Percentiles rank a stretch among this genome's conserved stretches.
Conservation (phyloP, 2,797 vertebrate species). For the Pseudomugil gertrudae region DNA sequence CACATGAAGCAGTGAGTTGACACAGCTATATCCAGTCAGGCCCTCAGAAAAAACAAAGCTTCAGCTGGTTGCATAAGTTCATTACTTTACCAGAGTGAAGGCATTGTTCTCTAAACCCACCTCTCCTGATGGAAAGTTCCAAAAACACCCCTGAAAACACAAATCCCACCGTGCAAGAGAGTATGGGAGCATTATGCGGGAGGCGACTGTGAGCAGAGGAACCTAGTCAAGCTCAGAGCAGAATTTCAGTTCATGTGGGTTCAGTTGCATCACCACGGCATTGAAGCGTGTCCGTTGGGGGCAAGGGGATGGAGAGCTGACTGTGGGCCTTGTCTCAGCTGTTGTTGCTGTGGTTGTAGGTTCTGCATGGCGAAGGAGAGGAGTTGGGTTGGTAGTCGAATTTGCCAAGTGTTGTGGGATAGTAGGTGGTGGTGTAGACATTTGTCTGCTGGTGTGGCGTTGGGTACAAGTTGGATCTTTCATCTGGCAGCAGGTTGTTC, state of each 20-base stretch:
- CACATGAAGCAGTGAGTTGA: constrained; percentile 34
- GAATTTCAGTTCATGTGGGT: constrained; percentile 42
- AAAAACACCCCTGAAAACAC: constrained; percentile 52
- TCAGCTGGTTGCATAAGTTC: constrained; percentile 43
- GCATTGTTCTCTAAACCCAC: constrained; percentile 38
- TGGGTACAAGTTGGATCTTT: constrained; percentile 93
- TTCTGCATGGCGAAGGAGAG: constrained; percentile 94
- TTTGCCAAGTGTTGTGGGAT: constrained; percentile 92
- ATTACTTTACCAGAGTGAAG: constrained; percentile 19
- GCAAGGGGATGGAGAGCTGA: constrained; percentile 20
- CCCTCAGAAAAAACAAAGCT: constrained; percentile 38
- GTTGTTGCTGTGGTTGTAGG: constrained; percentile 93
- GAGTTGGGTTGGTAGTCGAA: constrained; percentile 95
- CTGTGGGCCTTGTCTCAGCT: constrained; percentile 82
- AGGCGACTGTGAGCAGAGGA: constrained; percentile 23
- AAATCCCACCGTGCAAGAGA: constrained; percentile 46
- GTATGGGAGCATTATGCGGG: constrained; percentile 29
- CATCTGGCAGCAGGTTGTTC: constrained; percentile 96
- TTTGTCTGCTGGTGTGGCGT: constrained; percentile 94
- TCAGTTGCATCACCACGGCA: constrained; percentile 48
- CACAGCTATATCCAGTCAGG: constrained; percentile 35
- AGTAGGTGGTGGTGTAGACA: constrained; percentile 98
- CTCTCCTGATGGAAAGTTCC: constrained; percentile 55
- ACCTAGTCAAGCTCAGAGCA: constrained; percentile 47
- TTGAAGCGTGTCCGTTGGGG: constrained; percentile 32